phyloP scores from a whole-genome alignment of 2,888 invertebrate species.

The Lampropteryx suffumata region DNA sequence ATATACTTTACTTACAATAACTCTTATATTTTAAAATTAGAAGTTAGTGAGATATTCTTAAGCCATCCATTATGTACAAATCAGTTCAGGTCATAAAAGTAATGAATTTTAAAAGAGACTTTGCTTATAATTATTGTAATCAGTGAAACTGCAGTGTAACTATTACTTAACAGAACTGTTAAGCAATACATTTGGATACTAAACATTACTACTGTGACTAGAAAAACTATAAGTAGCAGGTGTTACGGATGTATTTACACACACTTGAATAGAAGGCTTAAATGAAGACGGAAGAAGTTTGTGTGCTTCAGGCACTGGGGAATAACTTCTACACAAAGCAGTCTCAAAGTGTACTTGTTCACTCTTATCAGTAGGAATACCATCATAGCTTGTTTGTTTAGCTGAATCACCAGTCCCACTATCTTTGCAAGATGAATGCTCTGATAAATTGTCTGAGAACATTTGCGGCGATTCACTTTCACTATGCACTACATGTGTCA shows the following conservation, averaged over 20 bases:
- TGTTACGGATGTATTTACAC: constrained; percentile 79
- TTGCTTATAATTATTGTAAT: constrained; percentile 44
- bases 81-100: not conserved
- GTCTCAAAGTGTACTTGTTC: constrained; percentile 77
- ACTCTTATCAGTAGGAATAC: constrained; percentile 72
- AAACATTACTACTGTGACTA: constrained; percentile 80
- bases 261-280: constrained; percentile 79
- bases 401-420: constrained; percentile 92
- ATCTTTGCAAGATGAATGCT: constrained; percentile 90
- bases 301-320: constrained; percentile 77
- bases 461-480: constrained; percentile 77
- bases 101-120: not conserved
- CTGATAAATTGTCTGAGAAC: constrained; percentile 87
- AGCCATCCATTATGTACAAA: constrained; percentile 22
- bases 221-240: constrained; percentile 82
- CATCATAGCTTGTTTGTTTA: constrained; percentile 87
- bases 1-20: too few relatives aligned
- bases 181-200: constrained; percentile 52
- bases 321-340: constrained; percentile 70
- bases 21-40: too few relatives aligned
- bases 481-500: constrained; percentile 78
- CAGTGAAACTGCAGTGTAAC: constrained; percentile 68
- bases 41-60: not conserved
- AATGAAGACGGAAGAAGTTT: constrained; percentile 78
- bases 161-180: constrained; percentile 39